phyloP scores from a whole-genome alignment of 2,888 invertebrate species.

The Halictus ligatus region DNA sequence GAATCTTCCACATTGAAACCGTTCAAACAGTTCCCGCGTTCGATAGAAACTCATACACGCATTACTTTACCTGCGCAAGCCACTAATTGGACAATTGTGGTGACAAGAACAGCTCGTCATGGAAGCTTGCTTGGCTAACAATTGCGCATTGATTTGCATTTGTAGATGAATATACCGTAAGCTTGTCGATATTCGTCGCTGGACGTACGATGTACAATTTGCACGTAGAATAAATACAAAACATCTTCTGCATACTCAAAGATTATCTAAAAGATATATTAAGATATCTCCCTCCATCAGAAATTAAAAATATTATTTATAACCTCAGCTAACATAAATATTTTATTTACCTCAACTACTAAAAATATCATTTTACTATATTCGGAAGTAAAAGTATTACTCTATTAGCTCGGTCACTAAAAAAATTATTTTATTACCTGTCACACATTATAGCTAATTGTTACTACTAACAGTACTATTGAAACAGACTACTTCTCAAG shows the following conservation, averaged over 20 bases:
- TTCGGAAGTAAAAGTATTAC: background rate
- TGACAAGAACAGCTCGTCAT: constrained; percentile 1
- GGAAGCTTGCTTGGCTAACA: constrained; percentile 1
- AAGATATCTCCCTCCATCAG: background rate
- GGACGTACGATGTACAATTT: background rate
- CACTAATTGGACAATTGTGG: background rate
- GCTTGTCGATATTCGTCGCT: background rate
- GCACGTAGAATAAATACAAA: background rate
- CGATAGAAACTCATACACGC: background rate
- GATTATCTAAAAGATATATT: background rate
- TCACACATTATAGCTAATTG: background rate
- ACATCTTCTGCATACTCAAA: too few species aligned
- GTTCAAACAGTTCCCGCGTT: background rate
- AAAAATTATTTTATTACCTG: background rate
- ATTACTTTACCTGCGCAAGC: background rate
- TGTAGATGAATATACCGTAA: background rate
- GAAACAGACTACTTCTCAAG: background rate
- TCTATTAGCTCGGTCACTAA: too few species aligned
- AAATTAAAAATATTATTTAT: too few species aligned
- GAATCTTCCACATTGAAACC: background rate
- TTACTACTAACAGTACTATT: background rate
- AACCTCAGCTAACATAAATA: too few species aligned
- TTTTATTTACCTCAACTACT: too few species aligned
- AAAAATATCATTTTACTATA: background rate
- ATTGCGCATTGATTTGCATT: background rate